A percentile compares a stretch with the other conserved stretches of the same genome.
phyloP scores from a whole-genome alignment of 2,113 vertebrate genomes.

The Anguilla rostrata region DNA sequence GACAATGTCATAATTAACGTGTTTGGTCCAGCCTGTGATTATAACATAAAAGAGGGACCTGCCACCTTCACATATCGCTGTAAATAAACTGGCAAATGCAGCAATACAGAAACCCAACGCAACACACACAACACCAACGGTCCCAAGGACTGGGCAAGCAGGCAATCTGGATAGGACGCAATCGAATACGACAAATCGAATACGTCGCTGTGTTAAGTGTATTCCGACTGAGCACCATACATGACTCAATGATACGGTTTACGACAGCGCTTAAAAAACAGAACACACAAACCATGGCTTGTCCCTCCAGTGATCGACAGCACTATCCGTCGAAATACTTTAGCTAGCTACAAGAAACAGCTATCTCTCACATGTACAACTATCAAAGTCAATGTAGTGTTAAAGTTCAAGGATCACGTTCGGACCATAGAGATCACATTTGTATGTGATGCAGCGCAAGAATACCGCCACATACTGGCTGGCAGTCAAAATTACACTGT shows the following conservation, averaged over 20 bases:
- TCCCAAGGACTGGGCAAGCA: background rate
- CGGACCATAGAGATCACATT: background rate
- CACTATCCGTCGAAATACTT: background rate
- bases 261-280: background rate
- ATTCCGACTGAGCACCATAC: background rate
- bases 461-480: slow-evolving; percentile 1
- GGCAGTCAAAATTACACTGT: slow-evolving; percentile 38
- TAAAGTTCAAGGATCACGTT: slow-evolving; percentile 50
- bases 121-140: background rate
- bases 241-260: background rate
- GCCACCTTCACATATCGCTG: background rate
- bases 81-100: background rate
- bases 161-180: background rate
- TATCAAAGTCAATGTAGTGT: slow-evolving; percentile 56
- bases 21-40: background rate
- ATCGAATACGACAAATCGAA: background rate
- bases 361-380: slow-evolving; percentile 44
- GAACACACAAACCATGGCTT: slow-evolving; percentile 13
- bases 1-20: background rate
- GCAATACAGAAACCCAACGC: background rate
- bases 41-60: too few relatives aligned
- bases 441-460: background rate
- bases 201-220: too few relatives aligned
- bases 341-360: background rate
- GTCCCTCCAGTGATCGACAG: background rate